Conservation (phyloP, 2,797 vertebrate species). For the Champsocephalus gunnari region DNA sequence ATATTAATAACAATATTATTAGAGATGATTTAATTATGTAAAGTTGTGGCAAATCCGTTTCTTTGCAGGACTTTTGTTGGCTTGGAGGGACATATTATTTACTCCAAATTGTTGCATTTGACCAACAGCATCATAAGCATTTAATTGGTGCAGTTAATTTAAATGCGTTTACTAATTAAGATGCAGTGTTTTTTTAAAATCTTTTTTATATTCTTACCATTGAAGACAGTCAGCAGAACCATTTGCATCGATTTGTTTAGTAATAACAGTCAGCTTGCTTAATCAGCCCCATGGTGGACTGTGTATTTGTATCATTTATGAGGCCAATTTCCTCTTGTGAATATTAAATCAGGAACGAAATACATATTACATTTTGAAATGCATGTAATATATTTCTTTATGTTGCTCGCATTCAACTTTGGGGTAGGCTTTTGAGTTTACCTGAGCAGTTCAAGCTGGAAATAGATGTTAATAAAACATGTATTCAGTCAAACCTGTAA, state of each 20-base stretch:
- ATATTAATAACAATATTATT: not conserved
- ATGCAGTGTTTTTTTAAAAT: not conserved
- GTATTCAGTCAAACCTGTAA: not conserved
- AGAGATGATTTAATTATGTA: not conserved
- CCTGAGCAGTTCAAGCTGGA: accelerated
- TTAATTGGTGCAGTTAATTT: not conserved
- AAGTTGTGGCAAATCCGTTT: not conserved
- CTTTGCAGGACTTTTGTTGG: not conserved
- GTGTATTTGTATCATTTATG: not conserved
- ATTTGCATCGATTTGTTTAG: not conserved
- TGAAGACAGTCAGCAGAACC: not conserved
- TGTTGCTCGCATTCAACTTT: not conserved
- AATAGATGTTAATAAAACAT: not conserved
- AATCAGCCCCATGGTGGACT: not conserved
- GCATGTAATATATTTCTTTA: not conserved
- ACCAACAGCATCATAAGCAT: not conserved
- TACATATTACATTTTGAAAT: not conserved
- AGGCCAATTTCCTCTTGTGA: not conserved
- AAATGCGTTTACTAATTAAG: conserved; percentile 1
- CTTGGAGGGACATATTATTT: not conserved
- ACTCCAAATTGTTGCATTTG: not conserved
- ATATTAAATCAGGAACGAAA: not conserved
- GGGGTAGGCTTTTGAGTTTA: not conserved
- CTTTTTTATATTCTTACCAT: not conserved
- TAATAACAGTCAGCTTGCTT: not conserved